These are phyloP conservation scores for Bradypus variegatus DNA, from an alignment of 2,797 vertebrate species.

Conservation along the genomic window DNA sequence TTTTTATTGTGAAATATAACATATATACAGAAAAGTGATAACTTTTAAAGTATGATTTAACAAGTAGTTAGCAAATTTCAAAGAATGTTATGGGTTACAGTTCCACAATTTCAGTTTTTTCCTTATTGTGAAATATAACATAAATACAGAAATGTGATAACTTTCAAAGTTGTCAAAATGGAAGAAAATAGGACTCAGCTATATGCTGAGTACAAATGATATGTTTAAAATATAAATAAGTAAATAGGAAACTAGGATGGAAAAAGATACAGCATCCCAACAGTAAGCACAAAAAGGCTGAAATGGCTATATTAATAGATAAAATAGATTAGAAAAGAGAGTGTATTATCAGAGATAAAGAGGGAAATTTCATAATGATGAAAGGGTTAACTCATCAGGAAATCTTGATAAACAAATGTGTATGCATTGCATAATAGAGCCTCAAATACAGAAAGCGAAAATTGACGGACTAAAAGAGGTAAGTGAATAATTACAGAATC, in stretches of 20 bases:
- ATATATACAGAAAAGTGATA: too few relatives aligned
- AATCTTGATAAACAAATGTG: not conserved
- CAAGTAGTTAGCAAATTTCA: too few relatives aligned
- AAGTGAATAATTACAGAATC: not conserved
- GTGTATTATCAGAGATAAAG: not conserved
- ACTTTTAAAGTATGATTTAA: too few relatives aligned
- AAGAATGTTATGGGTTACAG: too few relatives aligned
- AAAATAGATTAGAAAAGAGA: not conserved
- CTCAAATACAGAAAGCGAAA: not conserved
- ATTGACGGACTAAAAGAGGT: not conserved
- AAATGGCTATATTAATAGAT: not conserved
- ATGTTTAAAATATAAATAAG: not conserved
- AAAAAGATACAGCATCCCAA: not conserved
- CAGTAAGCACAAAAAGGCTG: not conserved
- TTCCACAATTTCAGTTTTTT: too few relatives aligned
- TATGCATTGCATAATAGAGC: not conserved
- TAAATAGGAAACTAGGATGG: not conserved
- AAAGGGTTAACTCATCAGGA: not conserved
- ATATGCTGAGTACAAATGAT: not conserved
- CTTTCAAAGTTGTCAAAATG: not conserved
- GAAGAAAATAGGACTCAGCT: not conserved
- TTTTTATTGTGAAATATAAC: too few relatives aligned
- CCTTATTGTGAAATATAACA: too few relatives aligned
- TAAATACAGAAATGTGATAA: too few relatives aligned
- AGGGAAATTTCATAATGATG: not conserved